These are phyloP conservation scores for Chaetophractus vellerosus DNA, from an alignment of 2,797 vertebrate genomes.

Conservation along the genomic window DNA sequence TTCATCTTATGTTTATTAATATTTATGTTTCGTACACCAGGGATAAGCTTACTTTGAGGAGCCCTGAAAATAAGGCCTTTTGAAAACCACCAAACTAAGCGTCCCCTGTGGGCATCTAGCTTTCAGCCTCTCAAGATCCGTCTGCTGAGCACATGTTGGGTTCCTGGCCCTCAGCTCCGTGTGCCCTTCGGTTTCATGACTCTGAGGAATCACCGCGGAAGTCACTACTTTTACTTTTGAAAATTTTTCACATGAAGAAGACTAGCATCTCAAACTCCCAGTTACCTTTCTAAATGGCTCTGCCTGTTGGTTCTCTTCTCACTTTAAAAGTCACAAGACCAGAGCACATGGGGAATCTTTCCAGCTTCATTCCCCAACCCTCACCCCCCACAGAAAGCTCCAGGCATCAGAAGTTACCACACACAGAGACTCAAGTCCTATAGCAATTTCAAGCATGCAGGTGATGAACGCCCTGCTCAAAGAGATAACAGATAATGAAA, in stretches of 20 bases:
- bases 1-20: neutral
- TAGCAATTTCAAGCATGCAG: neutral
- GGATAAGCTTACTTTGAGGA: neutral
- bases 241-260: conserved; percentile 15
- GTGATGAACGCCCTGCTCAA: neutral
- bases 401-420: neutral
- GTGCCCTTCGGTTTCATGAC: neutral
- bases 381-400: neutral
- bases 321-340: conserved; percentile 35
- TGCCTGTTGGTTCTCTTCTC: neutral
- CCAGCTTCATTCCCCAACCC: neutral
- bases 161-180: neutral
- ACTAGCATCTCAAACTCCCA: neutral
- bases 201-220: neutral
- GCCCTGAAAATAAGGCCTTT: neutral
- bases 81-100: neutral
- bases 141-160: neutral
- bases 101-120: neutral
- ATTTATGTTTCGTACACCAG: neutral
- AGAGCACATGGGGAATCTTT: neutral
- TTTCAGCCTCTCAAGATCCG: neutral
- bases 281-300: neutral
- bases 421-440: conserved; percentile 8
- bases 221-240: conserved; percentile 20
- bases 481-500: neutral